Evolutionary conservation across 1,140 invertebrate genomes (phyloP).

Genomic region (Drosophila parabipectinata): DNA sequence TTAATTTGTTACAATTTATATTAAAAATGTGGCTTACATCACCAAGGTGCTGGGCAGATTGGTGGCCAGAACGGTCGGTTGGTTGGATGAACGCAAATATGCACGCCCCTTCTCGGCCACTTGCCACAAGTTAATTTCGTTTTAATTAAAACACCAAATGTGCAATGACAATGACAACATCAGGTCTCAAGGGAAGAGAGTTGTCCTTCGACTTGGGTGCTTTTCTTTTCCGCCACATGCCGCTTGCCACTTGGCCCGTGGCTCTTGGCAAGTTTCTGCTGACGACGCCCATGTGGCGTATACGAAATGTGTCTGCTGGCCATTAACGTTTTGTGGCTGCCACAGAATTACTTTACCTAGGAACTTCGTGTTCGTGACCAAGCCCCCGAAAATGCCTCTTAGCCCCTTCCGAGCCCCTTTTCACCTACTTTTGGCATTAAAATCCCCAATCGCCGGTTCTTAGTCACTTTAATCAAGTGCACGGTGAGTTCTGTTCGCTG

Average conservation of each 20-base stretch:
- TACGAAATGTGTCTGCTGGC: slow-evolving; percentile 54
- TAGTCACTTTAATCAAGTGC: slow-evolving; percentile 57
- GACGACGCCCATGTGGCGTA: slow-evolving; percentile 57
- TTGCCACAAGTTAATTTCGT: slow-evolving; percentile 66
- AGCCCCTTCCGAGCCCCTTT: background rate
- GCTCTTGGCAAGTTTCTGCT: slow-evolving; percentile 36
- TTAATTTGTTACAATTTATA: slow-evolving; percentile 47
- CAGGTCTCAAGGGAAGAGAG: slow-evolving; percentile 14
- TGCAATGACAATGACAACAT: slow-evolving; percentile 43
- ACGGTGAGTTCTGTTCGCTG: slow-evolving; percentile 27
- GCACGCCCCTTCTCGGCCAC: slow-evolving; percentile 1
- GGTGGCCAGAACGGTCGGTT: slow-evolving; percentile 4
- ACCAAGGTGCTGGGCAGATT: background rate
- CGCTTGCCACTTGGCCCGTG: background rate
- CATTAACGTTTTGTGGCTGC: slow-evolving; percentile 59
- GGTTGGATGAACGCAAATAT: slow-evolving; percentile 29
- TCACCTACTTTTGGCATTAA: slow-evolving; percentile 5
- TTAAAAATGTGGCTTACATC: slow-evolving; percentile 50
- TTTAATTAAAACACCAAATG: slow-evolving; percentile 77
- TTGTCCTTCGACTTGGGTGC: slow-evolving; percentile 15
- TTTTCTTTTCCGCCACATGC: background rate
- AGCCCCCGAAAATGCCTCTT: background rate
- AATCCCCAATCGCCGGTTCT: slow-evolving; percentile 12
- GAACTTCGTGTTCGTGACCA: slow-evolving; percentile 41
- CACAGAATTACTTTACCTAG: slow-evolving; percentile 45